phyloP scores from a whole-genome alignment of 2,113 vertebrate genomes.

The Seriola dumerili region DNA sequence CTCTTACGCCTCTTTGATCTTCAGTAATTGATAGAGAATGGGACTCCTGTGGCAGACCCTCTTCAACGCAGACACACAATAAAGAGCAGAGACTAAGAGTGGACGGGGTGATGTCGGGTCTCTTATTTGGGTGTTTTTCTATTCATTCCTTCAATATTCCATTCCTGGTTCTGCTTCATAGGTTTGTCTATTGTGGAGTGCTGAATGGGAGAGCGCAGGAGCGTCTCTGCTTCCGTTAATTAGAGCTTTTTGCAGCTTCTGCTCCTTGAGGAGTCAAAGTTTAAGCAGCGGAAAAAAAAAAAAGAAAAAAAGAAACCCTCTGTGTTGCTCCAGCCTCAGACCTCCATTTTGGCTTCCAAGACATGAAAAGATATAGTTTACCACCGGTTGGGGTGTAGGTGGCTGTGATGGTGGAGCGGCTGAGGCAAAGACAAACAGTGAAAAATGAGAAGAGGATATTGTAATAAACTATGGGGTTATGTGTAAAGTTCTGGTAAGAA shows the following conservation, averaged over 20 bases:
- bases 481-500: neutral
- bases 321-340: constrained; percentile 57
- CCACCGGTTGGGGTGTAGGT: constrained; percentile 29
- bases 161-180: constrained; percentile 87
- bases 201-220: constrained; percentile 86
- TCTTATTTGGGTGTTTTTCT: constrained; percentile 79
- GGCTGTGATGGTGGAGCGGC: constrained; percentile 12
- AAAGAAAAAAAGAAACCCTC: constrained; percentile 45
- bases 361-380: constrained; percentile 69
- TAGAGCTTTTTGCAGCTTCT: constrained; percentile 84
- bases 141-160: constrained; percentile 85
- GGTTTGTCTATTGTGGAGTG: constrained; percentile 84
- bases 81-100: constrained; percentile 55
- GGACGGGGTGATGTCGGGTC: constrained; percentile 73
- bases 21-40: constrained; percentile 74
- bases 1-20: constrained; percentile 62
- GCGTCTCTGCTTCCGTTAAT: constrained; percentile 87
- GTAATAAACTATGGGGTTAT: neutral
- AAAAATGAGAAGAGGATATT: constrained; percentile 8
- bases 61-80: constrained; percentile 67
- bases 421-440: constrained; percentile 28
- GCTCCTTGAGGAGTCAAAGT: constrained; percentile 83
- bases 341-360: constrained; percentile 71
- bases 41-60: constrained; percentile 60
- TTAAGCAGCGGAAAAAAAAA: constrained; percentile 46